Evolutionary conservation across 2,888 invertebrate genomes (phyloP).

Genomic region (Rhopalosiphum nymphaeae): DNA sequence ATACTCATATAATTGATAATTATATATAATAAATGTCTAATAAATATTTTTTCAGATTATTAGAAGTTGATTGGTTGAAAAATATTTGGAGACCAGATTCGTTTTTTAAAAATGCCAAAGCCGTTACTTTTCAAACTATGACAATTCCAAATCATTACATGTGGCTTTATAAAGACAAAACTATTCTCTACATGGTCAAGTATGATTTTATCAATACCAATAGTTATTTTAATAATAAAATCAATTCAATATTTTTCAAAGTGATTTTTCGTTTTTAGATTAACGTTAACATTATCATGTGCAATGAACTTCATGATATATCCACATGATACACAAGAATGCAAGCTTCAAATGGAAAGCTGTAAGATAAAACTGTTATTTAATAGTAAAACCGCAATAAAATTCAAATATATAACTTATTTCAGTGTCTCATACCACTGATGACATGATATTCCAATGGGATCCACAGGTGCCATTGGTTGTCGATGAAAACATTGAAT

Average conservation of each 20-base stretch:
- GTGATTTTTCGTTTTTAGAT: constrained; percentile 71
- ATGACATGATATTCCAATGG: constrained; percentile 95
- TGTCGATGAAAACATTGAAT: constrained; percentile 89
- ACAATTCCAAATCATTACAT: constrained; percentile 94
- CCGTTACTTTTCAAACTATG: constrained; percentile 94
- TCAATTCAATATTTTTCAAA: background rate
- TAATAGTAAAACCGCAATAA: background rate
- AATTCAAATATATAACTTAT: constrained; percentile 39
- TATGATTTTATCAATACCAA: constrained; percentile 70
- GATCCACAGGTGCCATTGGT: constrained; percentile 90
- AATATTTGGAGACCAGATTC: constrained; percentile 95
- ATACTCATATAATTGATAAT: background rate
- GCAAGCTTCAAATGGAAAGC: constrained; percentile 94
- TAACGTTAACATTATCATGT: constrained; percentile 88
- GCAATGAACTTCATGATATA: constrained; percentile 96
- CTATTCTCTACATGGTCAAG: constrained; percentile 90
- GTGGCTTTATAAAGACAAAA: constrained; percentile 90
- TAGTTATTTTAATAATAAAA: background rate
- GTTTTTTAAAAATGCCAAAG: constrained; percentile 94
- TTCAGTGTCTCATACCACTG: constrained; percentile 92
- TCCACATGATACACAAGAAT: constrained; percentile 94
- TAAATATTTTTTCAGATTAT: constrained; percentile 73
- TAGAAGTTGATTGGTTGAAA: constrained; percentile 91
- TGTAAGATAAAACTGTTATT: constrained; percentile 76
- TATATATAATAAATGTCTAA: background rate